These are phyloP conservation scores for Poicephalus meyeri DNA, from an alignment of 2,113 vertebrate genomes.

Conservation along the genomic window DNA sequence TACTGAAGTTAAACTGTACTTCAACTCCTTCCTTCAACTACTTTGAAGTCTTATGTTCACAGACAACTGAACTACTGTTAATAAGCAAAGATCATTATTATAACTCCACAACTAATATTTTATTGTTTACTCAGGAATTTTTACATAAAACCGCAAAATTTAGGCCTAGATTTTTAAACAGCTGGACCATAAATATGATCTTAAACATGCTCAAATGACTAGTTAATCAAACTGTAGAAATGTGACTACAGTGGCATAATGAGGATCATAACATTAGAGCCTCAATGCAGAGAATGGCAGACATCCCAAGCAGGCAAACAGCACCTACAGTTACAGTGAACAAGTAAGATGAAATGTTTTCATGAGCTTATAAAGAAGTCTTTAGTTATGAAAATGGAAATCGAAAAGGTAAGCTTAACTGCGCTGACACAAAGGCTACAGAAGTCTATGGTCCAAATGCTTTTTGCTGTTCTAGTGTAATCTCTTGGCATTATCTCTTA, in stretches of 20 bases:
- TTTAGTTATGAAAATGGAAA: not conserved
- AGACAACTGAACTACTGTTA: not conserved
- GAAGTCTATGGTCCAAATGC: not conserved
- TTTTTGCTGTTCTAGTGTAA: not conserved
- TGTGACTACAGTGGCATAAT: not conserved
- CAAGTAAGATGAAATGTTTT: not conserved
- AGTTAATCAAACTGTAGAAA: not conserved
- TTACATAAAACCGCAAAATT: not conserved
- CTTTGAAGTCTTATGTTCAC: not conserved
- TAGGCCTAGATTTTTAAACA: not conserved
- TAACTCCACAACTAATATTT: not conserved
- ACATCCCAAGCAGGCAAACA: not conserved
- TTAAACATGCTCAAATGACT: not conserved
- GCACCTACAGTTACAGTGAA: not conserved
- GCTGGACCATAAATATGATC: not conserved
- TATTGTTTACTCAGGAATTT: not conserved
- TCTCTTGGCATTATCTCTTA: not conserved
- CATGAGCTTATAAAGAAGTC: not conserved
- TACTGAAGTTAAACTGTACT: not conserved
- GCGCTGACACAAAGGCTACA: not conserved
- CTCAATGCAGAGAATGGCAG: not conserved
- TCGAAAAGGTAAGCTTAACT: not conserved
- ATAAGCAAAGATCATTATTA: not conserved
- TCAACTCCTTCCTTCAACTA: not conserved
- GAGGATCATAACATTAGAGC: not conserved